Base-by-base conservation (phyloP, 2,797 vertebrate species). In the Fringilla coelebs region DNA sequence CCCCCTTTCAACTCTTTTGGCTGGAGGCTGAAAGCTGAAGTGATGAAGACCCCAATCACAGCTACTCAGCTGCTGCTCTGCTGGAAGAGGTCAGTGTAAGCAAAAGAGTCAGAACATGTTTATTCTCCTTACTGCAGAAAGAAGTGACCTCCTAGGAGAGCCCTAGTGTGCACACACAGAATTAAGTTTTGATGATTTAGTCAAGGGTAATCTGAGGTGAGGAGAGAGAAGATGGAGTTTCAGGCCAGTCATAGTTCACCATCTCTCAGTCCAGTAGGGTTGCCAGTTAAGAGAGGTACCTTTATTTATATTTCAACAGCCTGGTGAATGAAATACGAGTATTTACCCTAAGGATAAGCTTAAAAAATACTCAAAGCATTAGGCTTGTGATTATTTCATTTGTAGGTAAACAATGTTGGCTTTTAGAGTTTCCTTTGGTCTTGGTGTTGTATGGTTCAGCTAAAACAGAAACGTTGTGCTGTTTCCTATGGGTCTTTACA, bases 251-350 rank as follows among this genome's bases (percentile, higher is more conserved):
- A 22, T 40, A 70, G 48, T 15, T 91, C 49, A 32, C 45, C 19
- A 19, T 81, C 54, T 90, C 61, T 34, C 32, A 75, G 54, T 57
- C 46, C 29, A 51, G 68, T 67, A 77, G 55, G 13, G 73, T 52
- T 96, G 63, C 74, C 57, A 78, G 6, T 91, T 88, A 91, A 90
- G 71, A 85, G 20, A 48, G 11, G 51, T 81, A 22, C 25, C 31
- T 88, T 79, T 90, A 74, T 80, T 63, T 54, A 32, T 63, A 81
- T 95, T 92, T 97, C 75, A 95, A 75, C 72, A 95, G 77, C 74
- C 75, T 87, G 82, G 63, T 95, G 84, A 95, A 86, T 93, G 90
- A 95, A 91, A 81, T 92, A 63, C 48, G 61, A 96, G 78, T 81
- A 87, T 91, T 96, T 89, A 60, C 89, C 55, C 62, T 48, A 86